Conservation (phyloP, 2,888 invertebrate genomes). For the Ophion ellenae region DNA sequence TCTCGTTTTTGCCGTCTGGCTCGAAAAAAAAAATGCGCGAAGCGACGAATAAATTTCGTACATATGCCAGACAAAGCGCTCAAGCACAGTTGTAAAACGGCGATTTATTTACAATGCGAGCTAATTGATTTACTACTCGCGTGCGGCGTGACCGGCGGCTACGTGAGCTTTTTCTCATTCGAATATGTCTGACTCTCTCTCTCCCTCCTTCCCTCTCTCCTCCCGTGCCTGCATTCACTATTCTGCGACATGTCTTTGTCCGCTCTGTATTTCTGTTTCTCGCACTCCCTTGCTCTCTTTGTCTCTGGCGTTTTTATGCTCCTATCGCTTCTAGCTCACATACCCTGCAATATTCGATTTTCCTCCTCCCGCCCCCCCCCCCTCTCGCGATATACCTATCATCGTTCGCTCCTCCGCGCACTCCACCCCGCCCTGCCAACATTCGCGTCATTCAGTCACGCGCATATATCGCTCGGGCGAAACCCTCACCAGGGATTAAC, state of each 20-base stretch:
- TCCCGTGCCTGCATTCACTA: conserved; percentile 58
- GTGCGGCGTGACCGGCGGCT: conserved; percentile 72
- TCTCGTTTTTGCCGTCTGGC: neutral
- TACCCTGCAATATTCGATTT: conserved; percentile 24
- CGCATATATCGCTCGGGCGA: conserved; percentile 18
- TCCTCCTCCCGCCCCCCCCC: conserved; percentile 9
- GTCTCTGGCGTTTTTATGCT: conserved; percentile 43
- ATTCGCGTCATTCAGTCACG: conserved; percentile 46
- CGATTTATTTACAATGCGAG: conserved; percentile 83
- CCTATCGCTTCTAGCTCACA: conserved; percentile 4
- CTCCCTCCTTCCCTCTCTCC: conserved; percentile 54
- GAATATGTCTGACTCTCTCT: conserved; percentile 55
- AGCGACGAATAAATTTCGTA: conserved; percentile 82
- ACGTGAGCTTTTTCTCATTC: conserved; percentile 69
- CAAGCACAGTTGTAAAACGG: conserved; percentile 81
- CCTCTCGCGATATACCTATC: neutral
- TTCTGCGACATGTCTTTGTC: conserved; percentile 56
- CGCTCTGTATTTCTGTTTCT: conserved; percentile 19
- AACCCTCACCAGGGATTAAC: conserved; percentile 50
- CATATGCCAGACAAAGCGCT: conserved; percentile 78
- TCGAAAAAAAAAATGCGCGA: conserved; percentile 72
- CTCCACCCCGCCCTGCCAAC: neutral
- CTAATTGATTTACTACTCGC: conserved; percentile 82
- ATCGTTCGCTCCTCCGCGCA: conserved; percentile 2
- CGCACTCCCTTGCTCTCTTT: conserved; percentile 20